A percentile compares a stretch with the other conserved stretches of the same genome.
These are phyloP conservation scores for Rhizomys pruinosus DNA, from an alignment of 2,113 vertebrate species.

Conservation along the genomic window DNA sequence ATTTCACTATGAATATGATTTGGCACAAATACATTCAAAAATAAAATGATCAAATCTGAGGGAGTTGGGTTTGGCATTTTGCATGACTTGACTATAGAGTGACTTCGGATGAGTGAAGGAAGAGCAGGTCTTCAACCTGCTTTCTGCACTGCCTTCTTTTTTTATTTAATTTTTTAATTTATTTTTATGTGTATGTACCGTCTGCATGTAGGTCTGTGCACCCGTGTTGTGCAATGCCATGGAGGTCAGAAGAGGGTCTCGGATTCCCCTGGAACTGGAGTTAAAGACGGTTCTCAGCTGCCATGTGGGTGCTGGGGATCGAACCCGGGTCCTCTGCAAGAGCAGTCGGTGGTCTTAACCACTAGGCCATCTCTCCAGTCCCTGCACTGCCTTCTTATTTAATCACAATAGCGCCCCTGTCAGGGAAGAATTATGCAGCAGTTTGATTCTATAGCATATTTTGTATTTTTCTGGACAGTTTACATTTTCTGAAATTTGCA, in stretches of 20 bases:
- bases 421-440: neutral
- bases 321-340: too few species aligned
- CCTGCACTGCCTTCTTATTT: neutral
- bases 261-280: too few species aligned
- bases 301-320: too few species aligned
- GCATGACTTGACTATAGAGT: neutral
- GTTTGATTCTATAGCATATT: neutral
- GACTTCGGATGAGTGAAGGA: neutral
- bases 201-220: too few species aligned
- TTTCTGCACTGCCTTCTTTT: neutral
- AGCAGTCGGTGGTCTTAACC: too few species aligned
- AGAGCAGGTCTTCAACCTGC: neutral
- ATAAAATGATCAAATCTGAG: conserved; percentile 26
- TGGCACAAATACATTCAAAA: conserved; percentile 40
- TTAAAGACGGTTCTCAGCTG: too few species aligned
- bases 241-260: too few species aligned
- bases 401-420: neutral
- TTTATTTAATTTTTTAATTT: too few species aligned
- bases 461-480: neutral
- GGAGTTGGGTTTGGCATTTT: neutral
- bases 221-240: too few species aligned
- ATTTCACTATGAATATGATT: conserved; percentile 39
- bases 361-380: too few species aligned
- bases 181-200: too few species aligned
- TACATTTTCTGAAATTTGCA: conserved; percentile 43